Evolutionary conservation across 1,140 invertebrate species (phyloP).

Genomic region (Cydia pomonella): DNA sequence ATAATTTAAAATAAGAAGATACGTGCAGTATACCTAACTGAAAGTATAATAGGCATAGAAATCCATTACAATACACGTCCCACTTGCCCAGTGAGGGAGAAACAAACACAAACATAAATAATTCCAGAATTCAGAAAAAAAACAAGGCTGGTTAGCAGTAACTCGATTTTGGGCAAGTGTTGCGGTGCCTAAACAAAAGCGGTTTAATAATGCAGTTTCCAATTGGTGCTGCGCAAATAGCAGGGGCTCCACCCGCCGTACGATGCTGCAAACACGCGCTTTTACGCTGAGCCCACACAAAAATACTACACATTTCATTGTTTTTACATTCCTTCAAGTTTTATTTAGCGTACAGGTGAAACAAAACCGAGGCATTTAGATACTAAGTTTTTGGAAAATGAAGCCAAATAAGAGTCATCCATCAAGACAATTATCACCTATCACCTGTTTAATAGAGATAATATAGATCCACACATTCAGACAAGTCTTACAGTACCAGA

Average conservation of each 20-base stretch:
- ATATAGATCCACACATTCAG: too few species aligned
- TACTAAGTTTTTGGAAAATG: too few species aligned
- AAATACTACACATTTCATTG: conserved; percentile 21
- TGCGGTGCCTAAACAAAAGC: conserved; percentile 77
- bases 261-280: conserved; percentile 45
- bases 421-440: too few species aligned
- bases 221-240: conserved; percentile 80
- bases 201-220: conserved; percentile 81
- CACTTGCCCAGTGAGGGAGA: conserved; percentile 3
- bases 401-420: too few species aligned
- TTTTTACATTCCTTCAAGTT: conserved; percentile 11
- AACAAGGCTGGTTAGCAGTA: conserved; percentile 41
- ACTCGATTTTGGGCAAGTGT: conserved; percentile 64
- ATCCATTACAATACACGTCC: background rate
- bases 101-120: conserved; percentile 14
- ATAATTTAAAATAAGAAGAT: too few species aligned
- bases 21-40: too few species aligned
- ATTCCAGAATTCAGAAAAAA: conserved; percentile 43
- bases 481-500: too few species aligned
- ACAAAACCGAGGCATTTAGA: background rate
- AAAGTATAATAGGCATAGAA: too few species aligned
- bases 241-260: conserved; percentile 55
- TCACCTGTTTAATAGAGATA: too few species aligned
- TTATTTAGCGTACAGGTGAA: background rate
- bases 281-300: conserved; percentile 40